Evolutionary conservation across 2,888 invertebrate genomes (phyloP).

Genomic region (Drosophila gaucha): DNA sequence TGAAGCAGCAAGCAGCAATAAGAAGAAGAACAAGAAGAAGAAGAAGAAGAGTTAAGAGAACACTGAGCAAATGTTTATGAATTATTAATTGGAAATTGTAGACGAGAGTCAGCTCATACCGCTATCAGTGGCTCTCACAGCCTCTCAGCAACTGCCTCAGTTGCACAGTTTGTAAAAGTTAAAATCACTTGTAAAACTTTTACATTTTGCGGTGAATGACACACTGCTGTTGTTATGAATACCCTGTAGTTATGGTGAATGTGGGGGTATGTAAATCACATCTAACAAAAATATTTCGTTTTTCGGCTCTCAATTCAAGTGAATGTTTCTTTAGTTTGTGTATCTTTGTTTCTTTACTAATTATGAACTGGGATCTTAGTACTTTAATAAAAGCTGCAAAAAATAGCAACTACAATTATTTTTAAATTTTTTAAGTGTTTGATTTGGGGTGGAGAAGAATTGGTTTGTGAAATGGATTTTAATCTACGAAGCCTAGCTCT

Average conservation of each 20-base stretch:
- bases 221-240: constrained; percentile 25
- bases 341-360: neutral
- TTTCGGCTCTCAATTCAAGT: neutral
- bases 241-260: neutral
- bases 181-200: constrained; percentile 73
- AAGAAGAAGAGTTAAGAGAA: constrained; percentile 9
- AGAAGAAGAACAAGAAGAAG: constrained; percentile 10
- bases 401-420: too few relatives aligned
- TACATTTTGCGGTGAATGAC: constrained; percentile 69
- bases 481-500: too few relatives aligned
- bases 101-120: constrained; percentile 32
- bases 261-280: neutral
- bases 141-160: constrained; percentile 4
- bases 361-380: neutral
- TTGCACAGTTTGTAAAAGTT: constrained; percentile 50
- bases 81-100: constrained; percentile 75
- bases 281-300: neutral
- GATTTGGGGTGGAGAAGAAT: too few relatives aligned
- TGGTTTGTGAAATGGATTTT: too few relatives aligned
- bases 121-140: constrained; percentile 6
- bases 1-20: constrained; percentile 12
- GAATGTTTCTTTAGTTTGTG: neutral
- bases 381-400: neutral
- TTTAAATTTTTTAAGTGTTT: too few relatives aligned
- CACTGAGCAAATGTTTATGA: constrained; percentile 68